Conservation (phyloP, 2,113 vertebrate genomes). For the Chaetura pelagica region DNA sequence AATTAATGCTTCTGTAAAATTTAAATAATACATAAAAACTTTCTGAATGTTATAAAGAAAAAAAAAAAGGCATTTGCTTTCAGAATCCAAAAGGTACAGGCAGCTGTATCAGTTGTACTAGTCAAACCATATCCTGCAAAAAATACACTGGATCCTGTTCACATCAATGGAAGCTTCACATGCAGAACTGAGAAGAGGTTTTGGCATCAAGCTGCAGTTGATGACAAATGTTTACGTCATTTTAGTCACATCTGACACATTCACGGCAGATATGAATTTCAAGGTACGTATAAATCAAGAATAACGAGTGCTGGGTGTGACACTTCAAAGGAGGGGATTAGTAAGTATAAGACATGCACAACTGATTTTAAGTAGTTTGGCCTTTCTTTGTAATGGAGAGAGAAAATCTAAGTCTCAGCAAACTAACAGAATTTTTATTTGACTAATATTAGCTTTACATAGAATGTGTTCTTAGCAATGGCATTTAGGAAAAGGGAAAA, state of each 20-base stretch:
- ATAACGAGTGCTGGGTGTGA: neutral
- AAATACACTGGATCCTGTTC: neutral
- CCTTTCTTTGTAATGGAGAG: conserved; percentile 27
- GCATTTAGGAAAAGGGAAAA: conserved; percentile 66
- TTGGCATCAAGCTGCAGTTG: neutral
- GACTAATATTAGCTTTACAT: conserved; percentile 68
- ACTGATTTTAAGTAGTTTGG: neutral
- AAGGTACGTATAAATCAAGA: neutral
- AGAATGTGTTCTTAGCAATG: conserved; percentile 53
- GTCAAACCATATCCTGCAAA: neutral
- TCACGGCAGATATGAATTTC: neutral
- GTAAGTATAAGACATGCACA: neutral
- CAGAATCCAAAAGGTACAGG: neutral
- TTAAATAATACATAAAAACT: neutral
- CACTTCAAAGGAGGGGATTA: conserved; percentile 12
- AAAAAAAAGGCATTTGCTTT: neutral
- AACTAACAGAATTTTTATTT: conserved; percentile 54
- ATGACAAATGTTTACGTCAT: neutral
- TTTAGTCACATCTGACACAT: neutral
- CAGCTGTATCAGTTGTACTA: neutral
- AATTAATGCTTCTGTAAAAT: neutral
- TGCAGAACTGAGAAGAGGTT: neutral
- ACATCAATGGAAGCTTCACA: neutral
- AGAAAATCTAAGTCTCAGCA: conserved; percentile 14
- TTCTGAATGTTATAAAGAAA: neutral